Evolutionary conservation across 2,888 invertebrate genomes (phyloP).

Genomic region (Tenthredo amoena): DNA sequence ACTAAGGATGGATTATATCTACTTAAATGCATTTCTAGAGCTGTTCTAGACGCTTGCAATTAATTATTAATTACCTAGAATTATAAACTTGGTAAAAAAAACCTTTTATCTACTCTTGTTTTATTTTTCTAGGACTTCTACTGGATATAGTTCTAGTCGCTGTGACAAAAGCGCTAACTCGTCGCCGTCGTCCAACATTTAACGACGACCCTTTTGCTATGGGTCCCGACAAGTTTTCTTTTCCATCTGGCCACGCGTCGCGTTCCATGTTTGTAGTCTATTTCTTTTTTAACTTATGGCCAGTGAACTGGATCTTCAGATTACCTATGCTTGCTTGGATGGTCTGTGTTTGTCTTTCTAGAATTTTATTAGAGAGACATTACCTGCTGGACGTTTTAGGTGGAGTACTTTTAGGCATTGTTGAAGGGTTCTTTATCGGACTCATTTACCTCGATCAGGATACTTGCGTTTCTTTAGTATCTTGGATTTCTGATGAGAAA

Average conservation of each 20-base stretch:
- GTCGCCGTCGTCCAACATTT: constrained; percentile 87
- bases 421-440: constrained; percentile 84
- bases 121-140: constrained; percentile 85
- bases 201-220: constrained; percentile 85
- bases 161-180: constrained; percentile 87
- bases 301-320: constrained; percentile 82
- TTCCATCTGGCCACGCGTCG: constrained; percentile 97
- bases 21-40: no score
- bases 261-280: constrained; percentile 88
- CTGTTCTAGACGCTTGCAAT: no score
- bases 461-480: constrained; percentile 82
- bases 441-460: constrained; percentile 86
- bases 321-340: constrained; percentile 88
- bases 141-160: constrained; percentile 90
- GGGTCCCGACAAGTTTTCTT: constrained; percentile 94
- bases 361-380: constrained; percentile 92
- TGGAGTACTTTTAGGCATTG: constrained; percentile 87
- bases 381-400: constrained; percentile 91
- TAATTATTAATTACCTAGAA: background rate
- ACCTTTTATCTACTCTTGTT: constrained; percentile 44
- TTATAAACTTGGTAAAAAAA: background rate
- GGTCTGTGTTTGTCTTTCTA: constrained; percentile 86
- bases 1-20: background rate
- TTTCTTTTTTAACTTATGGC: constrained; percentile 85
- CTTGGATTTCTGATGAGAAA: constrained; percentile 84